Evolutionary conservation across 2,113 vertebrate species (phyloP).

Genomic region (Prinia subflava): DNA sequence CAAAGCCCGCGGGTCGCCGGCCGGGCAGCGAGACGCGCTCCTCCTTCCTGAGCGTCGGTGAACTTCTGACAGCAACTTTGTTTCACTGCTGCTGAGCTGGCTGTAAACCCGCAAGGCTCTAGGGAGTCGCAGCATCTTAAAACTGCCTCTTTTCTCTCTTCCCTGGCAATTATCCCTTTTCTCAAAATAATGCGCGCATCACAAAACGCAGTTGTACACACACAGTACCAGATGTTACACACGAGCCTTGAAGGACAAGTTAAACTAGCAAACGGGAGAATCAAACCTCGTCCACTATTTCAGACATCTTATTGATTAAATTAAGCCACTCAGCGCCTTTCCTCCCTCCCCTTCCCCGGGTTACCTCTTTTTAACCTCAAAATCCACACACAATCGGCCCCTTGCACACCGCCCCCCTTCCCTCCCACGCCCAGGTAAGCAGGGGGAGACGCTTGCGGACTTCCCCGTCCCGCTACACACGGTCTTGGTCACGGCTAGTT

Average conservation of each 20-base stretch:
- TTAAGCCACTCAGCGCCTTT: not conserved
- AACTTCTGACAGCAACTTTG: not conserved
- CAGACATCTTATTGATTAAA: not conserved
- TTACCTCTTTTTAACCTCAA: not conserved
- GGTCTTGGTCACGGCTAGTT: not conserved
- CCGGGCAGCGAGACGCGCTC: too few relatives aligned
- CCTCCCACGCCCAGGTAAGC: not conserved
- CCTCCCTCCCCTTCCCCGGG: not conserved
- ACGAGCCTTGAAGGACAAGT: not conserved
- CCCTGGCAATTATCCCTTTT: slow-evolving; percentile 12
- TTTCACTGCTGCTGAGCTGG: not conserved
- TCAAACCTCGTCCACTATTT: not conserved
- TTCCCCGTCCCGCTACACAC: not conserved
- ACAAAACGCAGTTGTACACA: not conserved
- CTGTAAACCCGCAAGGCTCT: not conserved
- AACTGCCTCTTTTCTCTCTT: slow-evolving; percentile 29
- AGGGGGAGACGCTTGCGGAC: not conserved
- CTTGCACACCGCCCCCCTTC: not conserved
- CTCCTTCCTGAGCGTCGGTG: not conserved
- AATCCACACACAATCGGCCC: not conserved
- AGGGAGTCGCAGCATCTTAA: not conserved
- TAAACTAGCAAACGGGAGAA: not conserved
- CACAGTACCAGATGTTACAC: not conserved
- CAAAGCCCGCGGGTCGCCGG: not conserved
- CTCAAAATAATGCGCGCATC: not conserved